Percentiles rank a stretch among this genome's conserved stretches.
These are phyloP conservation scores for Drosophila melanogaster DNA, from an alignment of 1,140 invertebrate species.

Conservation along the genomic window DNA sequence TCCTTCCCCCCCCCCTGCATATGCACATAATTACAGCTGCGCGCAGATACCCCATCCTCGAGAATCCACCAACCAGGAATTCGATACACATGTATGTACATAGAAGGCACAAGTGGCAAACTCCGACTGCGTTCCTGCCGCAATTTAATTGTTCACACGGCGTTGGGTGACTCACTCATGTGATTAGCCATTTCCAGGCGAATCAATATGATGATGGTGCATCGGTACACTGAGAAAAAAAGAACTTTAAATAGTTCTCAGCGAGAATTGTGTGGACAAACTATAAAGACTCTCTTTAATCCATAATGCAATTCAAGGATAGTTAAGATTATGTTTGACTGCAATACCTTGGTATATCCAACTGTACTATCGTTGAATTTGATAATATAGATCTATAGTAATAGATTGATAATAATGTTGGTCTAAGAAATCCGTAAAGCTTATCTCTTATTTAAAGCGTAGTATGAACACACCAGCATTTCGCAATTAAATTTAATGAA, in stretches of 20 bases:
- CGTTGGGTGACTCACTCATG: slow-evolving; percentile 24
- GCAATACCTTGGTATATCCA: neutral
- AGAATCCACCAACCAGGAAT: neutral
- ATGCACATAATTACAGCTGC: slow-evolving; percentile 41
- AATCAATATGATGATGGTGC: slow-evolving; percentile 25
- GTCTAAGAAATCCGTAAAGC: too few species aligned
- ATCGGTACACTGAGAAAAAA: neutral
- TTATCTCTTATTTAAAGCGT: too few species aligned
- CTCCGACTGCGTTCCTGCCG: slow-evolving; percentile 20
- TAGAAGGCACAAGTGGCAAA: neutral
- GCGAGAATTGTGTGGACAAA: too few species aligned
- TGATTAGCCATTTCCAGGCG: slow-evolving; percentile 48
- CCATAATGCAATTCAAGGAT: too few species aligned
- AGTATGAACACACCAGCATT: too few species aligned
- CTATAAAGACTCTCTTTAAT: too few species aligned
- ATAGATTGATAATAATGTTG: too few species aligned
- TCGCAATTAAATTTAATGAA: too few species aligned
- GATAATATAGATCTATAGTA: too few species aligned
- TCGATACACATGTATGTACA: slow-evolving; percentile 10
- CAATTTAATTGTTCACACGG: slow-evolving; percentile 44
- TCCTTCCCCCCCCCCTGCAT: neutral
- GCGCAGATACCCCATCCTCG: neutral
- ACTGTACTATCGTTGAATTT: too few species aligned
- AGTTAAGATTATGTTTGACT: neutral
- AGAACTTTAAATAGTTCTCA: too few species aligned